Conservation (phyloP, 2,888 invertebrate species). For the Ernsta delagoae region DNA sequence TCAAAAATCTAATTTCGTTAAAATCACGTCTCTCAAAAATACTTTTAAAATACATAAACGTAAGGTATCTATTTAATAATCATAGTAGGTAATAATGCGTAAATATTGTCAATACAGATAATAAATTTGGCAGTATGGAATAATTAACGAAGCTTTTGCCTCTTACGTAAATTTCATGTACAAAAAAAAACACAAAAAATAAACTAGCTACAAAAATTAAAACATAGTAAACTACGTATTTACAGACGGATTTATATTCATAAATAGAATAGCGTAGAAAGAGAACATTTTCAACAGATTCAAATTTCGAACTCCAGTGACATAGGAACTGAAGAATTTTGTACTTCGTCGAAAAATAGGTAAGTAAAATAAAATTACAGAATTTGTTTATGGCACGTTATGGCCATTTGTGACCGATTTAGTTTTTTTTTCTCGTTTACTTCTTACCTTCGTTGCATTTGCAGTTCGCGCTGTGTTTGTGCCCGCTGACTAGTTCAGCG, state of each 20-base stretch:
- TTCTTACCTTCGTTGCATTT: slow-evolving; percentile 74
- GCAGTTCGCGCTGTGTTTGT: slow-evolving; percentile 65
- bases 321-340: slow-evolving; percentile 58
- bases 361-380: slow-evolving; percentile 20
- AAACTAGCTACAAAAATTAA: slow-evolving; percentile 46
- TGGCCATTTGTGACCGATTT: slow-evolving; percentile 28
- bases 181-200: slow-evolving; percentile 32
- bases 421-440: slow-evolving; percentile 38
- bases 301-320: slow-evolving; percentile 34
- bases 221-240: slow-evolving; percentile 57
- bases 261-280: slow-evolving; percentile 42
- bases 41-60: slow-evolving; percentile 50
- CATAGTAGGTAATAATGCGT: neutral
- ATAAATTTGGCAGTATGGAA: slow-evolving; percentile 24
- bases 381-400: slow-evolving; percentile 64
- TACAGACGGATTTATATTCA: slow-evolving; percentile 52
- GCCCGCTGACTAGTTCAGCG: slow-evolving; percentile 55
- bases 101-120: slow-evolving; percentile 10
- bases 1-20: slow-evolving; percentile 73
- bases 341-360: slow-evolving; percentile 34
- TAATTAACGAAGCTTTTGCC: slow-evolving; percentile 7
- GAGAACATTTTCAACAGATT: slow-evolving; percentile 37
- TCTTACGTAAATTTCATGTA: neutral
- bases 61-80: slow-evolving; percentile 42
- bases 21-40: slow-evolving; percentile 46